These are phyloP conservation scores for Microctenopoma stevenorrisi DNA, from an alignment of 2,797 vertebrate genomes.

Conservation along the genomic window DNA sequence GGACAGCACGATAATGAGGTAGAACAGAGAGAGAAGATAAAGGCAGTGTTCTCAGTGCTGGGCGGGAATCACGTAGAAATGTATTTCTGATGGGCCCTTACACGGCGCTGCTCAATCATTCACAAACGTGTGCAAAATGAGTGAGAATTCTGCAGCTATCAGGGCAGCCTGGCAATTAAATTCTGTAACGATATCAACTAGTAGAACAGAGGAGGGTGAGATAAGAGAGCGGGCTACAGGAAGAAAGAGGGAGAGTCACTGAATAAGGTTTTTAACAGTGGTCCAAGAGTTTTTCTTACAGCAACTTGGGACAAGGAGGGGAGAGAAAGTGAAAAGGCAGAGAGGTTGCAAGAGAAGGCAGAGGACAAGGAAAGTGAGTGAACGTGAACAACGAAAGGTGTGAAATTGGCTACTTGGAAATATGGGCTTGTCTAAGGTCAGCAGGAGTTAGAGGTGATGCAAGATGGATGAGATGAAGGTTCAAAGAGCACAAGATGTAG, in stretches of 20 bases:
- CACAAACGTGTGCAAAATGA: slow-evolving; percentile 37
- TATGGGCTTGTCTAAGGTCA: slow-evolving; percentile 27
- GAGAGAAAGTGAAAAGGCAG: slow-evolving; percentile 12
- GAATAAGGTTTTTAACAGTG: slow-evolving; percentile 37
- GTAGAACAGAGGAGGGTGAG: slow-evolving; percentile 52
- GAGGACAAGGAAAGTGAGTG: slow-evolving; percentile 13
- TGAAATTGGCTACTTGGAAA: slow-evolving; percentile 26
- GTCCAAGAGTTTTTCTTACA: slow-evolving; percentile 41
- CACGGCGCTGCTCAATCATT: slow-evolving; percentile 59
- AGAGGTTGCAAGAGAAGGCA: slow-evolving; percentile 28
- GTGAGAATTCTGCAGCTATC: slow-evolving; percentile 63
- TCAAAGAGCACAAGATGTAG: slow-evolving; percentile 1
- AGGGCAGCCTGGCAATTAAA: slow-evolving; percentile 77
- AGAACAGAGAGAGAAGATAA: slow-evolving; percentile 63
- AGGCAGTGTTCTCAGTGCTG: slow-evolving; percentile 49
- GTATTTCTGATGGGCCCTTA: slow-evolving; percentile 61
- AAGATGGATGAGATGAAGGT: slow-evolving; percentile 16
- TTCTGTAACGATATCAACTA: slow-evolving; percentile 67
- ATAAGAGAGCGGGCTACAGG: slow-evolving; percentile 53
- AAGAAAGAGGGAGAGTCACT: slow-evolving; percentile 35
- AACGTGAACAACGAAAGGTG: slow-evolving; percentile 30
- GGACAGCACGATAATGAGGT: slow-evolving; percentile 74
- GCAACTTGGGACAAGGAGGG: slow-evolving; percentile 7
- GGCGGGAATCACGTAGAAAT: slow-evolving; percentile 58
- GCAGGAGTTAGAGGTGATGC: slow-evolving; percentile 11